phyloP scores from a whole-genome alignment of 2,113 vertebrate species.

The Entomyzon cyanotis region DNA sequence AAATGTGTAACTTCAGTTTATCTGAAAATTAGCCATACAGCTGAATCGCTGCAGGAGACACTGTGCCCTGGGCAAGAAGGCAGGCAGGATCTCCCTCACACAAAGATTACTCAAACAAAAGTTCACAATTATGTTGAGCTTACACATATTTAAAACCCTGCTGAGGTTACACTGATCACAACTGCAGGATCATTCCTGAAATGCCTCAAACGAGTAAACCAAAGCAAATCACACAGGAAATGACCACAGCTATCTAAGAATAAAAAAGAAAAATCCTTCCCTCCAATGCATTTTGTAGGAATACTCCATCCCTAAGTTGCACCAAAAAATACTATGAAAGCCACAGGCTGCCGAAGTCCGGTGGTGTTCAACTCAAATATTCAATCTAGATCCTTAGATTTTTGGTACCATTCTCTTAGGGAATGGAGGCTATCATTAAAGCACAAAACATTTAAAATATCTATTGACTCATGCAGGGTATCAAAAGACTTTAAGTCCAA shows the following conservation, averaged over 20 bases:
- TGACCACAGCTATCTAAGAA: slow-evolving; percentile 8
- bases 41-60: slow-evolving; percentile 44
- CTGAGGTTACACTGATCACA: slow-evolving; percentile 49
- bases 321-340: background rate
- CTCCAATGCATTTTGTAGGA: background rate
- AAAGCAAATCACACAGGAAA: slow-evolving; percentile 13
- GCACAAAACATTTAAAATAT: background rate
- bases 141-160: slow-evolving; percentile 63
- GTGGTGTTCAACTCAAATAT: background rate
- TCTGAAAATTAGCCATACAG: slow-evolving; percentile 66
- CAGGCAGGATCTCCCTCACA: slow-evolving; percentile 10
- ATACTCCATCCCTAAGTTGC: background rate
- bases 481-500: background rate
- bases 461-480: background rate
- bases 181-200: slow-evolving; percentile 64
- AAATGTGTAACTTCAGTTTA: slow-evolving; percentile 28
- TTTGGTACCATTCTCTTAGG: background rate
- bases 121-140: slow-evolving; percentile 49
- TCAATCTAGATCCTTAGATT: background rate
- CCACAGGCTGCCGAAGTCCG: background rate
- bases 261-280: background rate
- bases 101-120: slow-evolving; percentile 58
- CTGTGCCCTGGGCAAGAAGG: background rate
- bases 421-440: background rate
- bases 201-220: slow-evolving; percentile 24